Evolutionary conservation across 2,888 invertebrate species (phyloP).

Genomic region (Sussaba pulchella): DNA sequence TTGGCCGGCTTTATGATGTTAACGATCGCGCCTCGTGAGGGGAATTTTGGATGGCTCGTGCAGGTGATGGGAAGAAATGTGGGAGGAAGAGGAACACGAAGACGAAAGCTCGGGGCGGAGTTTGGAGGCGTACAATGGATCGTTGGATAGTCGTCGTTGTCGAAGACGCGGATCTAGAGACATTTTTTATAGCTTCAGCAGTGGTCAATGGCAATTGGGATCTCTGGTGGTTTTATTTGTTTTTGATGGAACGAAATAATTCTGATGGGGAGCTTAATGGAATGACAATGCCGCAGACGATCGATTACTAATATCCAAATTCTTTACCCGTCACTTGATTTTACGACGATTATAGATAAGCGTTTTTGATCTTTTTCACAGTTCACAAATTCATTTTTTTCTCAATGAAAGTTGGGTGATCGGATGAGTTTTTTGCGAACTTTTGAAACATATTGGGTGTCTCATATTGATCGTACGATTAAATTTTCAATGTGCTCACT

Average conservation of each 20-base stretch:
- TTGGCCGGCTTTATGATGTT: background rate
- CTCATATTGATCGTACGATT: too few species aligned
- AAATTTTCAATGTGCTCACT: too few species aligned
- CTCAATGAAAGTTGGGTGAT: too few species aligned
- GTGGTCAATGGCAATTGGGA: slow-evolving; percentile 20
- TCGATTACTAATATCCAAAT: slow-evolving; percentile 6
- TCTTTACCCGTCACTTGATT: background rate
- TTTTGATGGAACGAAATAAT: too few species aligned
- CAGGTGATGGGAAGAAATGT: slow-evolving; percentile 10
- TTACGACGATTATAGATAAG: too few species aligned
- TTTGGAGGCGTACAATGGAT: slow-evolving; percentile 20
- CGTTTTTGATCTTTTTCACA: too few species aligned
- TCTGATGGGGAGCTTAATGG: too few species aligned
- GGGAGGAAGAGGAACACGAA: slow-evolving; percentile 28
- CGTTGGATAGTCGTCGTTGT: background rate
- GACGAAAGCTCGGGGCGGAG: background rate
- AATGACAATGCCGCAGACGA: slow-evolving; percentile 25
- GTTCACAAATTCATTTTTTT: too few species aligned
- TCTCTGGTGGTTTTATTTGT: slow-evolving; percentile 8
- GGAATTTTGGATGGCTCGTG: slow-evolving; percentile 12
- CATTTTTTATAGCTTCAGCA: slow-evolving; percentile 14
- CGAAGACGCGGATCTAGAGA: slow-evolving; percentile 14
- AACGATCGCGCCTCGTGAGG: slow-evolving; percentile 37
- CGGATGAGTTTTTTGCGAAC: background rate
- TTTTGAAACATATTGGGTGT: background rate